These are phyloP conservation scores for Andricus curvator DNA, from an alignment of 2,888 invertebrate genomes.

Conservation along the genomic window DNA sequence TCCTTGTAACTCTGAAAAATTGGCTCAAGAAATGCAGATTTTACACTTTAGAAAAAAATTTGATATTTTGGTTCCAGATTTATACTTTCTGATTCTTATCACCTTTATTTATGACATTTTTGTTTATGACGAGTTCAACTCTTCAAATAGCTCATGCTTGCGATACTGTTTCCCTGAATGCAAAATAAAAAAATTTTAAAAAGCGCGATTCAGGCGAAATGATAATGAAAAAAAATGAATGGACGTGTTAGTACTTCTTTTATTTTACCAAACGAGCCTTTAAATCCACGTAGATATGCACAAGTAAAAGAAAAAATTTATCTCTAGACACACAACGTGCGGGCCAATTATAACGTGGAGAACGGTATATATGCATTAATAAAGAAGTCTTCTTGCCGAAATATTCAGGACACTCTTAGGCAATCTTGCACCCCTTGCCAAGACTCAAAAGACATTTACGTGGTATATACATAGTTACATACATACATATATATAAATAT, in stretches of 20 bases:
- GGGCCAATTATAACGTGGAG: conserved; percentile 72
- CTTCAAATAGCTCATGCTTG: neutral
- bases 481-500: conserved; percentile 45
- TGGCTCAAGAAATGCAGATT: no score
- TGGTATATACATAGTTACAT: conserved; percentile 43
- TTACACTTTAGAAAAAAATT: no score
- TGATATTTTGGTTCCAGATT: no score
- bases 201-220: conserved; percentile 9
- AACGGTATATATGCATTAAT: conserved; percentile 68
- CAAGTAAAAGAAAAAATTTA: neutral
- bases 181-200: neutral
- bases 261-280: conserved; percentile 27
- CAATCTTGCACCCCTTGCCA: conserved; percentile 69
- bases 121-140: neutral
- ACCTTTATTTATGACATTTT: no score
- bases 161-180: neutral
- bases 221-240: neutral
- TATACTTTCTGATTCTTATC: no score
- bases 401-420: conserved; percentile 73
- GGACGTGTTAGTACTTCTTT: conserved; percentile 6
- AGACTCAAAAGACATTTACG: conserved; percentile 52
- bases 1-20: no score
- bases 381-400: conserved; percentile 68
- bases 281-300: conserved; percentile 26
- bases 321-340: conserved; percentile 75